Percentiles rank a stretch among this genome's conserved stretches.
These are phyloP conservation scores for Himantopus leucocephalus DNA, from an alignment of 2,113 vertebrate species.

Conservation along the genomic window DNA sequence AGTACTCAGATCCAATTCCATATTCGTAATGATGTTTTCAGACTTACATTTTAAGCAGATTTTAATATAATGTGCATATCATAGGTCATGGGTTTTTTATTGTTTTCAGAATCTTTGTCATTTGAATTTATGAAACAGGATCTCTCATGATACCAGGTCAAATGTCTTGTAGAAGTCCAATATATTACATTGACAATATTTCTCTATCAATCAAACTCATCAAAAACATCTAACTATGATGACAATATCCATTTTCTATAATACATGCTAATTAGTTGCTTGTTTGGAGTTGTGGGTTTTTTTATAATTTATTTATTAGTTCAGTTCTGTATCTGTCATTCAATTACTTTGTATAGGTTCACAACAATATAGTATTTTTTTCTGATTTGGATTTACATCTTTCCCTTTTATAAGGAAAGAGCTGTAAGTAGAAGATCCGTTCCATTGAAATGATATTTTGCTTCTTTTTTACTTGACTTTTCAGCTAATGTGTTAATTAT, in stretches of 20 bases:
- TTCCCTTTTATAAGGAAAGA: background rate
- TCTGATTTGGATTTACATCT: background rate
- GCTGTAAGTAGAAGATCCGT: background rate
- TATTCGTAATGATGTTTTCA: background rate
- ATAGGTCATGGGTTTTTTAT: background rate
- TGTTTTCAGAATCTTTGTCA: background rate
- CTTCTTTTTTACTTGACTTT: background rate
- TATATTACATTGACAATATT: background rate
- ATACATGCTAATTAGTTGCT: accelerated
- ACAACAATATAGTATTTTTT: background rate
- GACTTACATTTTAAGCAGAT: background rate
- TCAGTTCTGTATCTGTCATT: background rate
- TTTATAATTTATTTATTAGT: background rate
- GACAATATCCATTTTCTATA: background rate
- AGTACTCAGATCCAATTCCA: background rate
- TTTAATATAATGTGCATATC: background rate
- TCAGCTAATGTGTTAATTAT: background rate
- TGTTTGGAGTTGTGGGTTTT: accelerated
- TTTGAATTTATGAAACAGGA: background rate
- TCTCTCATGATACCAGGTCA: background rate
- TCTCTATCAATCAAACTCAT: background rate
- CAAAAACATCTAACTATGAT: background rate
- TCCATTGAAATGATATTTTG: background rate
- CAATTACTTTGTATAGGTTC: background rate
- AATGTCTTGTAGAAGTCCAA: background rate